phyloP scores from a whole-genome alignment of 1,140 invertebrate genomes.

The Scaptomyza graminum region DNA sequence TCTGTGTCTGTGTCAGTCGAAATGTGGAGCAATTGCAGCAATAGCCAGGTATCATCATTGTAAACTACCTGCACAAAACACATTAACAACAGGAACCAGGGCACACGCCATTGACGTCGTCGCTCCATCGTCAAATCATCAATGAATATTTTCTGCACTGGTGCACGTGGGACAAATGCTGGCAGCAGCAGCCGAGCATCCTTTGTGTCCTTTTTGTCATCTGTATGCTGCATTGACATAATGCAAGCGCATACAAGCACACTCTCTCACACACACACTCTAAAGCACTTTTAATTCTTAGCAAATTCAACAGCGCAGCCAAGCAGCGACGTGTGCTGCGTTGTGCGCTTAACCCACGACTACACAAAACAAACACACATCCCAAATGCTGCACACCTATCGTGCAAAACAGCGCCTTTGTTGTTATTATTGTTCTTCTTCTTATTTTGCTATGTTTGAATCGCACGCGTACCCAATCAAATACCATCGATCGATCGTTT shows the following conservation, averaged over 20 bases:
- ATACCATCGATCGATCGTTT: constrained; percentile 31
- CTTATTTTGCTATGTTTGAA: constrained; percentile 22
- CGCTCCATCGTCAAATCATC: constrained; percentile 58
- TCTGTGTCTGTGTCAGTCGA: constrained; percentile 11
- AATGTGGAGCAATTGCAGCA: constrained; percentile 41
- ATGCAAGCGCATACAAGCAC: constrained; percentile 5
- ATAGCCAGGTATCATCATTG: constrained; percentile 6
- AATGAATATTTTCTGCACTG: constrained; percentile 67
- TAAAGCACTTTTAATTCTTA: constrained; percentile 9
- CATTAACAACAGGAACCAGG: constrained; percentile 75
- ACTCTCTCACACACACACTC: constrained; percentile 8
- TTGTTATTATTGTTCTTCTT: constrained; percentile 41
- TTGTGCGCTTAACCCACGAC: constrained; percentile 55
- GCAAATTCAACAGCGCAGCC: constrained; percentile 10
- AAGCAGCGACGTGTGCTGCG: constrained; percentile 50
- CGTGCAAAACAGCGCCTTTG: constrained; percentile 24
- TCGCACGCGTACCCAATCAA: constrained; percentile 28
- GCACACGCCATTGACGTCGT: constrained; percentile 60
- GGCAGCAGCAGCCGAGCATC: constrained; percentile 54
- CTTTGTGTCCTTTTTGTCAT: constrained; percentile 52
- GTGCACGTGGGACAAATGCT: constrained; percentile 20
- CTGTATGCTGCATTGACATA: constrained; percentile 44
- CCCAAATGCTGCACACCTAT: constrained; percentile 29
- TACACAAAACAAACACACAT: constrained; percentile 33
- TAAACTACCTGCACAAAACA: constrained; percentile 66